A percentile compares a stretch with the other conserved stretches of the same genome.
Conservation (phyloP, 2,113 vertebrate species). For the Calypte anna region DNA sequence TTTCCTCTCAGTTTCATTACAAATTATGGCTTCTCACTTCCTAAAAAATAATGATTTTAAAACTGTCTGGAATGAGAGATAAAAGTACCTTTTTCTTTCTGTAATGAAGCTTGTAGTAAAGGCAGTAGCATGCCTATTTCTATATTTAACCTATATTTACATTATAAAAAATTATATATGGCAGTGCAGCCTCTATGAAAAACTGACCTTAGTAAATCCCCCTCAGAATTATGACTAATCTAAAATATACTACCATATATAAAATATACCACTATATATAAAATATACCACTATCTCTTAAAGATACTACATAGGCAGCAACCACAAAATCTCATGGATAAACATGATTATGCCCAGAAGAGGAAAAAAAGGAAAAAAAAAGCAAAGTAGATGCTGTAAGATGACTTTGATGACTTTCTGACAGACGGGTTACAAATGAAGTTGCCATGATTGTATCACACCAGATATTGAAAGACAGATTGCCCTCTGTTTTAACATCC, state of each 20-base stretch:
- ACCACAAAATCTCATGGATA: not conserved
- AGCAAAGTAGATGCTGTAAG: not conserved
- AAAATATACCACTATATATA: not conserved
- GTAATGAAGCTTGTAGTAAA: not conserved
- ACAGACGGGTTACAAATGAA: not conserved
- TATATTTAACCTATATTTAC: not conserved
- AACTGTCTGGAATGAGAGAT: not conserved
- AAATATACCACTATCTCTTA: not conserved
- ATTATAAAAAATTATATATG: not conserved
- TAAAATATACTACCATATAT: not conserved
- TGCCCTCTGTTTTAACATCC: not conserved
- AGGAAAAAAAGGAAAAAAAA: not conserved
- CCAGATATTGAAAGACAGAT: not conserved
- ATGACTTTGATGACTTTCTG: constrained; percentile 18
- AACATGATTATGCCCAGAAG: not conserved
- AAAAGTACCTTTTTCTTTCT: not conserved
- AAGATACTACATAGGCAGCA: not conserved
- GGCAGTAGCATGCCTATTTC: not conserved
- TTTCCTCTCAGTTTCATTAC: not conserved
- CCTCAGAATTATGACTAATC: not conserved
- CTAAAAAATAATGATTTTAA: not conserved
- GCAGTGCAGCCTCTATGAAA: not conserved
- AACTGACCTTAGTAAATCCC: not conserved
- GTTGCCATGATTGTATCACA: not conserved
- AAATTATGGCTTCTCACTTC: not conserved